A percentile compares a stretch with the other conserved stretches of the same genome.
These are phyloP conservation scores for Anabacerthia variegaticeps DNA, from an alignment of 2,797 vertebrate species.

Conservation along the genomic window DNA sequence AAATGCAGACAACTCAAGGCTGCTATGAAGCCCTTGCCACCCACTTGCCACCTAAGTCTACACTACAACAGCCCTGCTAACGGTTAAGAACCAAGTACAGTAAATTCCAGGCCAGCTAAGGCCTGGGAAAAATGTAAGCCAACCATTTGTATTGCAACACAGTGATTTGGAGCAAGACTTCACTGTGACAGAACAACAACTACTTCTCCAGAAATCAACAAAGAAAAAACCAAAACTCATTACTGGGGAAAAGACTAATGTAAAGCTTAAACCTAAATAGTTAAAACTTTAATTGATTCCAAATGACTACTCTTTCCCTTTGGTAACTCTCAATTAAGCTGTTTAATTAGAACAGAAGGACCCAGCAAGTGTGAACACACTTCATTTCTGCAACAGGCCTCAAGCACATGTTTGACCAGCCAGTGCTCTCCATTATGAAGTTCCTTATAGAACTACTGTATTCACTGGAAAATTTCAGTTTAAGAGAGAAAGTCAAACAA, in stretches of 20 bases:
- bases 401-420: background rate
- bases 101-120: background rate
- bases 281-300: background rate
- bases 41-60: background rate
- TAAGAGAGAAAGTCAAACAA: background rate
- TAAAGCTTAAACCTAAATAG: background rate
- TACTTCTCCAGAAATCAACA: background rate
- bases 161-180: background rate
- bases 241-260: background rate
- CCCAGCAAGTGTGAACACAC: background rate
- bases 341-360: conserved; percentile 7
- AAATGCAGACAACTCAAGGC: background rate
- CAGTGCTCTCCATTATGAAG: background rate
- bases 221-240: background rate
- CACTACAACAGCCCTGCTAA: background rate
- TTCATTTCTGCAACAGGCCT: background rate
- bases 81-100: background rate
- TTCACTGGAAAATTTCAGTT: background rate
- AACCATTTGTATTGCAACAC: background rate
- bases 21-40: background rate
- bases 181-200: background rate
- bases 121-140: background rate
- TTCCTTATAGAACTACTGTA: background rate
- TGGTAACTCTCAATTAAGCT: background rate
- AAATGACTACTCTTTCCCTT: background rate